A percentile compares a stretch with the other conserved stretches of the same genome.
phyloP scores from a whole-genome alignment of 2,113 vertebrate genomes.

The Clupea harengus region DNA sequence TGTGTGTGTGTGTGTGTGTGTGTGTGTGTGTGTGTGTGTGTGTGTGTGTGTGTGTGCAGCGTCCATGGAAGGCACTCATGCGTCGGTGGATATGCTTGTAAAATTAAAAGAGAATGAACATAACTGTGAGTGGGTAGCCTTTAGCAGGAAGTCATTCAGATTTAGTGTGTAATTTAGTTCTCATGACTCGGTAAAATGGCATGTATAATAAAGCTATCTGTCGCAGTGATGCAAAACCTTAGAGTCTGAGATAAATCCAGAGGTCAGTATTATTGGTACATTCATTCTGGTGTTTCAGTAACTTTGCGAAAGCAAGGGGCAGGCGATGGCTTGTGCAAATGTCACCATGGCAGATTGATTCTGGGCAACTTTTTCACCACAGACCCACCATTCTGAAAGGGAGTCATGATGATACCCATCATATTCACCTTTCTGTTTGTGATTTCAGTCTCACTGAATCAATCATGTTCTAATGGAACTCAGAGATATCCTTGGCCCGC shows the following conservation, averaged over 20 bases:
- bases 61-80: slow-evolving; percentile 32
- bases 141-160: neutral
- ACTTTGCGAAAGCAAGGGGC: neutral
- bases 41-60: slow-evolving; percentile 28
- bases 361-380: neutral
- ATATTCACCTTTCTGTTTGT: neutral
- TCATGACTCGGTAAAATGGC: neutral
- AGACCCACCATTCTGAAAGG: neutral
- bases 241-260: neutral
- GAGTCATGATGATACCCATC: neutral
- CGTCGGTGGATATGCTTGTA: neutral
- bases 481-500: neutral
- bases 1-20: slow-evolving; percentile 17
- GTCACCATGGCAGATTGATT: neutral
- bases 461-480: neutral
- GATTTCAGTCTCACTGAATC: neutral
- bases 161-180: neutral
- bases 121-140: neutral
- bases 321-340: neutral
- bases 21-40: slow-evolving; percentile 30
- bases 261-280: neutral
- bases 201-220: neutral
- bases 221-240: neutral
- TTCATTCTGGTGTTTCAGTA: neutral
- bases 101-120: neutral